Evolutionary conservation across 2,797 vertebrate genomes (phyloP).

Genomic region (Silurus aristotelis): DNA sequence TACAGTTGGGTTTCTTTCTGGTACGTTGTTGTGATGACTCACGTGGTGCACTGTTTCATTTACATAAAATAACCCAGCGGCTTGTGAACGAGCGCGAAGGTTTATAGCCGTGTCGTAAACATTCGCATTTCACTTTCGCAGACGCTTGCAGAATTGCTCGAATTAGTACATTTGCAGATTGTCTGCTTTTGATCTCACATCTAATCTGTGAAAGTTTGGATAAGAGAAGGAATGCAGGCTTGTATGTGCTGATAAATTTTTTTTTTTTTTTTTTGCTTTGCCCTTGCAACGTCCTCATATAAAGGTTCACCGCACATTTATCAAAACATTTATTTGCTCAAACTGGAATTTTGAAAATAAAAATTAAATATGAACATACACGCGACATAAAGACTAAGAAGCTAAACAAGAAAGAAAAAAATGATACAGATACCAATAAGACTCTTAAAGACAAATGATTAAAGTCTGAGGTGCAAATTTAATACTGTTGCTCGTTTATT

Average conservation of each 20-base stretch:
- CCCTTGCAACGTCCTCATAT: no score
- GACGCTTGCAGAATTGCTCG: neutral
- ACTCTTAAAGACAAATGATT: no score
- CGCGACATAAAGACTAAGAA: no score
- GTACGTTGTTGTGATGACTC: neutral
- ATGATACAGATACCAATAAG: no score
- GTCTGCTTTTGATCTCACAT: neutral
- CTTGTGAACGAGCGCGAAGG: conserved; percentile 8
- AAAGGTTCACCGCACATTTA: neutral
- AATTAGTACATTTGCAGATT: neutral
- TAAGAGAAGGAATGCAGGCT: neutral
- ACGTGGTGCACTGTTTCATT: neutral
- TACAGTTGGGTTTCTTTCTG: neutral
- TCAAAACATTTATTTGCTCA: neutral
- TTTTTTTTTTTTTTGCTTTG: neutral
- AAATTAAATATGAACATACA: no score
- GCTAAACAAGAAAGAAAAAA: no score
- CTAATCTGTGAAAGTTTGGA: neutral
- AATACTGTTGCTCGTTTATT: no score
- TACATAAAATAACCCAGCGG: neutral
- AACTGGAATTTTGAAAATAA: neutral
- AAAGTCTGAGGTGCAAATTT: no score
- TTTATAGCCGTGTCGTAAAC: conserved; percentile 11
- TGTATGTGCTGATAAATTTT: neutral
- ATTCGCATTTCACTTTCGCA: neutral